These are phyloP conservation scores for Scotopteryx bipunctaria DNA, from an alignment of 2,888 invertebrate species.

Conservation along the genomic window DNA sequence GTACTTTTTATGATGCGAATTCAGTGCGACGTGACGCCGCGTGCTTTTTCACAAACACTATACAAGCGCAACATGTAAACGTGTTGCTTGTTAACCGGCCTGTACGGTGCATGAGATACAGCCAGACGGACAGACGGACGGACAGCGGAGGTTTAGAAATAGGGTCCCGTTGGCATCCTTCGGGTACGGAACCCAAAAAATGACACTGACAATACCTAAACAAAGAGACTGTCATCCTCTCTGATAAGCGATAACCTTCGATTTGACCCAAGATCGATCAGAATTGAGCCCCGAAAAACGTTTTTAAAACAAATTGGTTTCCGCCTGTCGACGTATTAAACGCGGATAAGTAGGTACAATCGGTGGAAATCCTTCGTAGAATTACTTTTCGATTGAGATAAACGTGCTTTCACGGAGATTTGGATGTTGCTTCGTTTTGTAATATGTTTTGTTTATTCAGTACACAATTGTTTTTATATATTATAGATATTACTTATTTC, in stretches of 20 bases:
- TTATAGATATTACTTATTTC: too few relatives aligned
- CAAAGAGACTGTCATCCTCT: constrained; percentile 1
- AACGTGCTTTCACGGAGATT: constrained; percentile 38
- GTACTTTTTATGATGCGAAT: too few relatives aligned
- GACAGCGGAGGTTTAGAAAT: too few relatives aligned
- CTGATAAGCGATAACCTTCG: constrained; percentile 7
- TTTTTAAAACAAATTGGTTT: constrained; percentile 46
- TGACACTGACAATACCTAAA: background rate
- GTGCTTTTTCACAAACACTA: too few relatives aligned
- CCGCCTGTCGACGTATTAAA: constrained; percentile 36
- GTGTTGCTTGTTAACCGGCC: too few relatives aligned
- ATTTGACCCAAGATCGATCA: constrained; percentile 18
- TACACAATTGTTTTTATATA: too few relatives aligned
- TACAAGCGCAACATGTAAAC: too few relatives aligned
- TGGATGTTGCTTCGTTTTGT: constrained; percentile 28
- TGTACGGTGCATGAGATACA: too few relatives aligned
- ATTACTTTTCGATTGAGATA: constrained; percentile 45
- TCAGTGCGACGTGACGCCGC: too few relatives aligned
- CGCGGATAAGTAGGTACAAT: constrained; percentile 36
- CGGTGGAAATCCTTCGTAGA: constrained; percentile 38
- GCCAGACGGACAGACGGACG: too few relatives aligned
- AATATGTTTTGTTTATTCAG: constrained; percentile 26
- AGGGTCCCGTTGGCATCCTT: background rate
- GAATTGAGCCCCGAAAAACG: constrained; percentile 26
- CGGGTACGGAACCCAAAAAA: background rate